These are phyloP conservation scores for Tiphia femorata DNA, from an alignment of 2,888 invertebrate species.

Conservation along the genomic window DNA sequence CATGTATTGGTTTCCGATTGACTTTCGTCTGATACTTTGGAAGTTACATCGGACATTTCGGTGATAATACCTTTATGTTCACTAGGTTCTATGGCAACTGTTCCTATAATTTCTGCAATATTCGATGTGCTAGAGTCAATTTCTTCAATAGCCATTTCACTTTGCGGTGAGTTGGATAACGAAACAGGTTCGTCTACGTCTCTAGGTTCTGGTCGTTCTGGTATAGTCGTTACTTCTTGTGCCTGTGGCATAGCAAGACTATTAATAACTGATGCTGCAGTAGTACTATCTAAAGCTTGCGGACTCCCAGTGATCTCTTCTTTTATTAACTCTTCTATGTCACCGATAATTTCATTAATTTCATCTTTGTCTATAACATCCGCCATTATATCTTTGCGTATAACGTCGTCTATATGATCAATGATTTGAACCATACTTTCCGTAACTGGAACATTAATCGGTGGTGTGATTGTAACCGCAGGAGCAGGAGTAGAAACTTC, in stretches of 20 bases:
- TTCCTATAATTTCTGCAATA: slow-evolving; percentile 71
- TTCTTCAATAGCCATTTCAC: slow-evolving; percentile 72
- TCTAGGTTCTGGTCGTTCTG: slow-evolving; percentile 64
- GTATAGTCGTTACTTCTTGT: slow-evolving; percentile 35
- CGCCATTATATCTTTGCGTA: slow-evolving; percentile 61
- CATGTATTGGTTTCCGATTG: slow-evolving; percentile 25
- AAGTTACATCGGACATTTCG: slow-evolving; percentile 32
- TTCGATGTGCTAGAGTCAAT: slow-evolving; percentile 72
- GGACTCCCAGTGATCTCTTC: slow-evolving; percentile 63
- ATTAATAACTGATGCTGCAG: slow-evolving; percentile 29
- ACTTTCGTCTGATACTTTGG: slow-evolving; percentile 21
- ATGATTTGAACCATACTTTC: slow-evolving; percentile 63
- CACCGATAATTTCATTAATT: slow-evolving; percentile 65
- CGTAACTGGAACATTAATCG: slow-evolving; percentile 47
- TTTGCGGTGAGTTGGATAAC: slow-evolving; percentile 69
- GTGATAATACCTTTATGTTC: slow-evolving; percentile 49
- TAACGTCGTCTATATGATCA: slow-evolving; percentile 63
- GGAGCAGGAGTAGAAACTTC: slow-evolving; percentile 24
- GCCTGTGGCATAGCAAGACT: slow-evolving; percentile 41
- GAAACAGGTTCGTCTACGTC: slow-evolving; percentile 70
- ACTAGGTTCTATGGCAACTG: slow-evolving; percentile 54
- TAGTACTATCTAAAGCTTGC: slow-evolving; percentile 37
- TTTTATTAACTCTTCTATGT: slow-evolving; percentile 65
- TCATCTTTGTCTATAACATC: slow-evolving; percentile 65
- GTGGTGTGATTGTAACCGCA: slow-evolving; percentile 27